These are phyloP conservation scores for Scaptomyza tumidula DNA, from an alignment of 2,888 invertebrate genomes.

Conservation along the genomic window DNA sequence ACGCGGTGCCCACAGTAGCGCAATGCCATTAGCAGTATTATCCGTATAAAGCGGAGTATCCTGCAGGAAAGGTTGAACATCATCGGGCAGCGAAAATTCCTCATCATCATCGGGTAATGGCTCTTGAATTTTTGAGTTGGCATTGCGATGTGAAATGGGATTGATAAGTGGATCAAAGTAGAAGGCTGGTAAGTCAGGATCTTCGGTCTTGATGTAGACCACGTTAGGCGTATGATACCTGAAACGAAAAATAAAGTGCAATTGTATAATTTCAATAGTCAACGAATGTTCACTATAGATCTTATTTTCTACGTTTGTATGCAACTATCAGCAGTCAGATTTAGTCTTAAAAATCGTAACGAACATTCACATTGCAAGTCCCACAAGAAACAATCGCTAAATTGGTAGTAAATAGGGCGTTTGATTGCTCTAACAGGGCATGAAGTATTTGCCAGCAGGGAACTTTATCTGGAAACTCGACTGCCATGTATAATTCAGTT, in stretches of 20 bases:
- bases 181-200: constrained; percentile 99
- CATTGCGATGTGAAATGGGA: constrained; percentile 97
- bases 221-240: constrained; percentile 99
- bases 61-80: constrained; percentile 95
- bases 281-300: background rate
- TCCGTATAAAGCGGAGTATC: constrained; percentile 98
- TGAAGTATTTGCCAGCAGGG: constrained; percentile 42
- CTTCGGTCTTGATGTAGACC: constrained; percentile 99
- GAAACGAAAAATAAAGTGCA: constrained; percentile 46
- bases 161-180: constrained; percentile 99
- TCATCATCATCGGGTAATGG: constrained; percentile 96
- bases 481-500: constrained; percentile 45
- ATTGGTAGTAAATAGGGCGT: constrained; percentile 86
- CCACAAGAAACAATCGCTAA: constrained; percentile 86
- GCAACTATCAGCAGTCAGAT: constrained; percentile 86
- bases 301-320: constrained; percentile 80
- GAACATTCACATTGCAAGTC: constrained; percentile 85
- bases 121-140: constrained; percentile 91
- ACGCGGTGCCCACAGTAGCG: constrained; percentile 98
- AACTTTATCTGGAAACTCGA: constrained; percentile 43
- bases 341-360: constrained; percentile 82
- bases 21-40: constrained; percentile 99
- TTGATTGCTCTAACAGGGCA: constrained; percentile 71
- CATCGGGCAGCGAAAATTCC: constrained; percentile 96
- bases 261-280: background rate